These are phyloP conservation scores for Amblyornis subalaris DNA, from an alignment of 2,113 vertebrate genomes.

Conservation along the genomic window DNA sequence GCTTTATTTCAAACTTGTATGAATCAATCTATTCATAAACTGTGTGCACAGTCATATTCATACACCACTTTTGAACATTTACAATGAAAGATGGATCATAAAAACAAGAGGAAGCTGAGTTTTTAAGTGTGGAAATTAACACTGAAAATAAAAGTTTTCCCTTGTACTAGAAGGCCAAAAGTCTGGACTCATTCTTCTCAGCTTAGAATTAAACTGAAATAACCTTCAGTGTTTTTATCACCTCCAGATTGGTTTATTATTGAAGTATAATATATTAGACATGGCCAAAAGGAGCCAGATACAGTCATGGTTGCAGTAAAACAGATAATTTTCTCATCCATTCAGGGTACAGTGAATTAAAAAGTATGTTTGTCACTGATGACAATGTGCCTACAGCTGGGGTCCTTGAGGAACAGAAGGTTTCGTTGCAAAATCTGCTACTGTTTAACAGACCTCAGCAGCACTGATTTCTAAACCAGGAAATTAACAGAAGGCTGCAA, in stretches of 20 bases:
- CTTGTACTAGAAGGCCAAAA: neutral
- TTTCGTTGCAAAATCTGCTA: neutral
- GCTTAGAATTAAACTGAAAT: neutral
- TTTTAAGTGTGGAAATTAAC: neutral
- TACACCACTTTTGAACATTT: neutral
- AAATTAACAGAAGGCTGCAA: neutral
- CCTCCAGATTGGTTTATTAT: neutral
- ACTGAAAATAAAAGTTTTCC: neutral
- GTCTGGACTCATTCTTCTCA: neutral
- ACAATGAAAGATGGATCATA: neutral
- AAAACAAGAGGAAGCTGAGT: neutral
- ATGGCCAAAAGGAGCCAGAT: neutral
- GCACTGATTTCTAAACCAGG: neutral
- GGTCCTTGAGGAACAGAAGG: neutral
- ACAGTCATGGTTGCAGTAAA: neutral
- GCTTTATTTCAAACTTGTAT: neutral
- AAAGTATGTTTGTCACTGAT: accelerated
- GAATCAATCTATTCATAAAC: neutral
- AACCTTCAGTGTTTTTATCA: neutral
- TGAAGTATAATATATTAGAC: neutral
- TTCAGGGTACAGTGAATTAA: neutral
- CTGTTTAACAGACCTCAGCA: neutral
- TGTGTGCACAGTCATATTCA: neutral
- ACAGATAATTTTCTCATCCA: neutral
- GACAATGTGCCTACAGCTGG: neutral